These are phyloP conservation scores for Microcebus jonahi DNA, from an alignment of 2,113 vertebrate genomes.

Conservation along the genomic window DNA sequence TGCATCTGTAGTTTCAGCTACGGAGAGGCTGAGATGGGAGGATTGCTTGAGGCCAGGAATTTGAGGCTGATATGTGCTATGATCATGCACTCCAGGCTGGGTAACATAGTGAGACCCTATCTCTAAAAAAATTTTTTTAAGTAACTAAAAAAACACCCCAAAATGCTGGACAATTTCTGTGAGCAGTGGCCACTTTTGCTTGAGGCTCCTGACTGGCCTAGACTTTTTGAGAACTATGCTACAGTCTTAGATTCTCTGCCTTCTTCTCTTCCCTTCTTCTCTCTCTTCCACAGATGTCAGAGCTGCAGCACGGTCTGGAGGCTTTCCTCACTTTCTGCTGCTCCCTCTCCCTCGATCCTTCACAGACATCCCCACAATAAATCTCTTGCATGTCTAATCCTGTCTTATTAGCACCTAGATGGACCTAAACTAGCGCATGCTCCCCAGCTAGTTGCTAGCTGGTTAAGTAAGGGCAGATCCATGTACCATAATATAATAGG, in stretches of 20 bases:
- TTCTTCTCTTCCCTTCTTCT: neutral
- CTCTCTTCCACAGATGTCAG: neutral
- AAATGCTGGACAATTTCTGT: neutral
- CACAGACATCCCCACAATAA: neutral
- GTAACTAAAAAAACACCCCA: neutral
- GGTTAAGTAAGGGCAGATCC: neutral
- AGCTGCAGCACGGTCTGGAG: neutral
- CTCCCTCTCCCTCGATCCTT: neutral
- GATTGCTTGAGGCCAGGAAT: neutral
- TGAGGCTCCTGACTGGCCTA: neutral
- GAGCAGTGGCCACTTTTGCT: neutral
- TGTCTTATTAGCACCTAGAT: neutral
- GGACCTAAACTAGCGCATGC: neutral
- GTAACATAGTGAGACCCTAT: neutral
- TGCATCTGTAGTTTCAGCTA: neutral
- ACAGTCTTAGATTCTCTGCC: neutral
- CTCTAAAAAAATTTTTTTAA: neutral
- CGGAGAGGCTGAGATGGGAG: neutral
- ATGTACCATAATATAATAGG: neutral
- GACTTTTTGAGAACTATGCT: neutral
- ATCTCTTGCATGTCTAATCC: neutral
- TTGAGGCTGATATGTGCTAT: neutral
- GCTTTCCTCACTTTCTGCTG: neutral
- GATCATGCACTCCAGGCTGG: neutral
- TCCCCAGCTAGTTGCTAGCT: neutral